Evolutionary conservation across 2,888 invertebrate genomes (phyloP), one percentile per base, ranked within the genome.

Genomic region (Lepetodrilus schrolli): DNA sequence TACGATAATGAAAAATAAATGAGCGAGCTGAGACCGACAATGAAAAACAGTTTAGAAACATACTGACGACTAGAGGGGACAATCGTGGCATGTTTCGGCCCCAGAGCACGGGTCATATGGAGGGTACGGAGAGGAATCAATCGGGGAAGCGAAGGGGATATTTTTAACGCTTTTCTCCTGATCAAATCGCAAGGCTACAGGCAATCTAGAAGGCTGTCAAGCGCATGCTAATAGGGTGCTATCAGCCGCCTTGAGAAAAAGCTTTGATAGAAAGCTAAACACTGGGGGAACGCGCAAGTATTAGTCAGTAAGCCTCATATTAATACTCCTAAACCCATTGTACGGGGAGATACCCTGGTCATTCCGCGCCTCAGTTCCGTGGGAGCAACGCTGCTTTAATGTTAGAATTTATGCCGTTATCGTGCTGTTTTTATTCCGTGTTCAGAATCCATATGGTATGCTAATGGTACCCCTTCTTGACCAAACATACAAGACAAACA

Each of bases 1-100:
- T 23, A 26, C 51, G 30, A 23, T 75, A 75, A 75, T 75, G 75
- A 72, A 75, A 75, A 75, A 75, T 75, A 75, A 75, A 75, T 75
- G 50, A 66, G 43, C 47, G 47, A 30, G 23, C 47, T 50, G 43
- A 37, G 30, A 17, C 26, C 38, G 43, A 66, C 74, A 74, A 69
- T 69, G 37, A 26, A 50, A 21, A 20, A 38, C 69, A 73, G 73
- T 73, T 73, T 73, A 73, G 68, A 51, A 51, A 58, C 58, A 58
- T 58, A 58, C 58, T 58, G 58, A 58, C 58, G 58, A 58, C 58
- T 30, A 23, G n/a, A n/a, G n/a, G 58, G 30, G 17, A 58, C 58
- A 58, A 58, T 58, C 34, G 58, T 23, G 30, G 8, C 26, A 58
- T 17, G 58, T 58, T 34, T 58, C 30, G n/a, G 26, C 26, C 30